Base-by-base conservation (phyloP, 1,140 invertebrate species). In the Trichonephila inaurata region DNA sequence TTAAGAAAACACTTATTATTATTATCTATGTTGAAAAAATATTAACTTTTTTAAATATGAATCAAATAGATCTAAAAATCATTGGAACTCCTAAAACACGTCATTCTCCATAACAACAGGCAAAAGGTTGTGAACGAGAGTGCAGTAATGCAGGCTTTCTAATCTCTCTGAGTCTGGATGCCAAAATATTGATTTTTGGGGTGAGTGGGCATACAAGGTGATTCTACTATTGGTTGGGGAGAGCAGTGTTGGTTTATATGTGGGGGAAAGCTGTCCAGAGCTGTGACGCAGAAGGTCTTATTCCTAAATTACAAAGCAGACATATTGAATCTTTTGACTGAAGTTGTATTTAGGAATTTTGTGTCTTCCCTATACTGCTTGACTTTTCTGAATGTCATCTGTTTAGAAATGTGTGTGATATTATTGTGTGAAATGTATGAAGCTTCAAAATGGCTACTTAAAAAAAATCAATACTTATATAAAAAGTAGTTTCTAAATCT, bases 171-270 rank as follows among this genome's bases (percentile, higher is more conserved):
- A 87, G 69, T 61, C 40, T 77, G 51, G 66, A 77, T 91, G 91
- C 91, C 72, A 62, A 51, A 85, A 28, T 93, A 93, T 93, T 93
- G 92, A 93, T 93, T 93, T 93, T 93, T 93, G 44, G 92, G 92
- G 92, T 88, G 92, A 93, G 92, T 93, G 92, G 92, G 92, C 92
- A 88, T 93, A 66, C 86, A 93, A 82, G 92, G 86, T 72, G 92
- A 88, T 93, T 93, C 92, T 89, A 93, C 86, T 40, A 93, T 93
- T 93, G 92, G 92, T 89, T 82, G 85, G 86, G 60, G 40, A 83
- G 61, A 81, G 69, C 51, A 60, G 24, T 92, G 82, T 62, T 85
- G 51, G 62, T 93, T 28, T 93, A 66, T 88, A 21, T 40, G 60
- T 88, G 85, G 44, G 90, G 81, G 58, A 28, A 69, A 60, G 64